phyloP scores from a whole-genome alignment of 2,797 vertebrate genomes.

The Simalia tracyae region DNA sequence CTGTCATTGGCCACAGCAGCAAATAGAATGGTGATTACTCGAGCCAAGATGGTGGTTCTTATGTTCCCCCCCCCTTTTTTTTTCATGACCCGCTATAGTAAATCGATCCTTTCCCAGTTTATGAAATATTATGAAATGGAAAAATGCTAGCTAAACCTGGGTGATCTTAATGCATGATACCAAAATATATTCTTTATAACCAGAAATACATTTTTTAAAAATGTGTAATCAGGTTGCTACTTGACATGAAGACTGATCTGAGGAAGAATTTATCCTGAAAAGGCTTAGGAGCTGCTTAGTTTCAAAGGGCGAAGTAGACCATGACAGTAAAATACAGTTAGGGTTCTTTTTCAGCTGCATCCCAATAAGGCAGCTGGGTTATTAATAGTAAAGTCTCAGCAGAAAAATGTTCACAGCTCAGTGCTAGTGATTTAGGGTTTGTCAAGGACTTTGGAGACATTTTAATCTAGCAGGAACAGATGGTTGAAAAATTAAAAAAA shows the following conservation, averaged over 20 bases:
- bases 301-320: slow-evolving; percentile 44
- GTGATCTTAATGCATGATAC: neutral
- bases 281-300: slow-evolving; percentile 31
- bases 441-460: slow-evolving; percentile 57
- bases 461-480: slow-evolving; percentile 59
- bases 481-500: slow-evolving; percentile 43
- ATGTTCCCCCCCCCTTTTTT: neutral
- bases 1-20: neutral
- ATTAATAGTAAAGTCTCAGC: slow-evolving; percentile 60
- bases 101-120: neutral
- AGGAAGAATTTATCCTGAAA: slow-evolving; percentile 10
- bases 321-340: slow-evolving; percentile 44
- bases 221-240: slow-evolving; percentile 7
- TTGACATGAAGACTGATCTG: slow-evolving; percentile 11
- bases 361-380: slow-evolving; percentile 53
- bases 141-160: neutral
- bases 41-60: neutral
- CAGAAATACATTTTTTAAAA: neutral
- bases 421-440: slow-evolving; percentile 59
- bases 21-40: neutral
- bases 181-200: neutral
- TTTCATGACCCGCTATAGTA: accelerated
- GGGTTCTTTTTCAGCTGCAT: slow-evolving; percentile 45
- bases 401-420: slow-evolving; percentile 61
- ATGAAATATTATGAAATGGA: neutral